Evolutionary conservation across 1,140 invertebrate genomes (phyloP), one percentile per base, ranked within the genome.

Genomic region (Achroia grisella): DNA sequence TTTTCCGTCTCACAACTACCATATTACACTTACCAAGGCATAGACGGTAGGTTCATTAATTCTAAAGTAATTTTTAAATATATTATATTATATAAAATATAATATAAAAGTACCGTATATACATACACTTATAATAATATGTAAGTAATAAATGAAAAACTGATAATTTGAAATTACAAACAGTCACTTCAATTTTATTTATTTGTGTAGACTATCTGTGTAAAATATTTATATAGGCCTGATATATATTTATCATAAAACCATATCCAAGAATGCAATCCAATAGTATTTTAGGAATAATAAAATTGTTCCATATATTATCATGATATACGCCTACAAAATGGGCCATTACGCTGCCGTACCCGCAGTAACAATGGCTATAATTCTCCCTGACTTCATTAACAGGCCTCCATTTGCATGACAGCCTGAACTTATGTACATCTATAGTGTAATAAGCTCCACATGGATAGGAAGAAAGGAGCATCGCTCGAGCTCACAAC

Each of bases 371-470:
- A 83, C 79, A 83, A 80, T 72, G 71, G 56, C 76, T 71, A 83
- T 83, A 83, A 83, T 79, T 83, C 79, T 83, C 75, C 59, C 71
- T 65, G 75, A 63, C 76, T 83, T 83, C 79, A 83, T 83, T 83
- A 83, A 78, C 79, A 83, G 79, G 68, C 76, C 76, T 75, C 77
- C 77, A 83, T 83, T 83, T 83, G 76, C 79, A 81, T 83, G 79
- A 83, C 76, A 80, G 58, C 61, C 66, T 63, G 61, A 55, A 78
- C 61, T 62, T 78, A 74, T 70, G 60, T 75, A 81, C 70, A 75
- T 53, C 72, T 77, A 80, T 67, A 76, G 59, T 70, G 72, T 31
- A 23, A 69, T 66, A 70, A 72, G 59, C 65, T 52, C 40, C 55
- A 52, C 59, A 56, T 62, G 63, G 65, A 71, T 64, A 68, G 63